Evolutionary conservation across 2,797 vertebrate genomes (phyloP), one percentile per base, ranked within the genome.

Genomic region (Aeoliscus strigatus): DNA sequence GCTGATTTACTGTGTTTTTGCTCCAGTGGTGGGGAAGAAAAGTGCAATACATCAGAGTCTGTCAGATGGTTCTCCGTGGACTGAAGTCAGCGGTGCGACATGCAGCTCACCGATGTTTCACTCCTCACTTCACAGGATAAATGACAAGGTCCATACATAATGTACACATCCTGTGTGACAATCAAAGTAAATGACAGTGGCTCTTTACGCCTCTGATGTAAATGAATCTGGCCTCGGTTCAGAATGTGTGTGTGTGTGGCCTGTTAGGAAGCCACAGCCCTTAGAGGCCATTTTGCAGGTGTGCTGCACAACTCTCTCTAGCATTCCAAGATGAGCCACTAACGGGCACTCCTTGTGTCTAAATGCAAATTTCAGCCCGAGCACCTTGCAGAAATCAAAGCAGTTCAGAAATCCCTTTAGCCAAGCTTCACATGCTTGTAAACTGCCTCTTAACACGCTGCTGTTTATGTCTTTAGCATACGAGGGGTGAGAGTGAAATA

Each of bases 311-410:
- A 7, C 33, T 48, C 38, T 46, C 33, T 31, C 35, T 49, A 38
- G 13, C 33, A 42, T 49, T 54, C 29, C 49, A 31, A 38, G 14
- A 53, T 15, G 33, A 65, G 51, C 29, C 49, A 24, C 60, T 55
- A 51, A 64, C 47, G 55, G 49, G 35, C 23, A 37, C 27, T 40
- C 28, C 50, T 65, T 44, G 60, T 58, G 75, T 70, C 64, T 66
- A 66, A 79, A 75, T 81, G 66, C 39, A 65, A 69, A 70, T 78
- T 44, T 39, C 13, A 48, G 27, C 28, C 31, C 16, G 18, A 48
- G 42, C 37, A 27, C 61, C 57, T 62, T 29, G 41, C 32, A 41
- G 41, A 36, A 61, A 38, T 30, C 8, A 33, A 16, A 27, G 37
- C 24, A 12, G 30, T 55, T 56, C 15, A 33, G 15, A 39, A 56